A percentile compares a stretch with the other conserved stretches of the same genome.
Conservation (phyloP, 2,888 invertebrate genomes). For the Rapana venosa region DNA sequence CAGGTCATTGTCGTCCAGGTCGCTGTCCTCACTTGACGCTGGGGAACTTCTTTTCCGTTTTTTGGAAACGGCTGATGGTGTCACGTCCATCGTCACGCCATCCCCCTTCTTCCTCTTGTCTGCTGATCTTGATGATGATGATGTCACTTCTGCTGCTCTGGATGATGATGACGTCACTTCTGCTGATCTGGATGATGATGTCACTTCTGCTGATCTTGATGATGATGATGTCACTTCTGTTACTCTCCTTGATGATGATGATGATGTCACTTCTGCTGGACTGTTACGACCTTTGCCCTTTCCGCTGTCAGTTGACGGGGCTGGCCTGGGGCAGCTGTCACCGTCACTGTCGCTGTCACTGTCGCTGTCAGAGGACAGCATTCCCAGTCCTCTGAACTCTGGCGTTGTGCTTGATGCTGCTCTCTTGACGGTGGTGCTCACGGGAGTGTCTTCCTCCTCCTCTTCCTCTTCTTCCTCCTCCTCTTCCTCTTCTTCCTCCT, state of each 20-base stretch:
- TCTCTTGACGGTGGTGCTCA: neutral
- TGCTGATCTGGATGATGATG: no score
- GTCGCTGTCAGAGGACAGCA: neutral
- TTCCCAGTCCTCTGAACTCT: slow-evolving; percentile 22
- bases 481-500: neutral
- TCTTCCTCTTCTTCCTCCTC: neutral
- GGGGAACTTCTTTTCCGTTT: neutral
- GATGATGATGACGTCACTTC: no score
- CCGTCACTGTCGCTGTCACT: neutral
- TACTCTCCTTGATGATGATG: no score
- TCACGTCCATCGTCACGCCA: no score
- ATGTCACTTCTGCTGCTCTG: no score
- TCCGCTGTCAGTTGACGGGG: neutral
- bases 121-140: no score
- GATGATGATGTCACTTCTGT: no score
- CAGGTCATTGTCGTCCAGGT: slow-evolving; percentile 51
- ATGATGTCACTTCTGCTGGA: no score
- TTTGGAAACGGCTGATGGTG: no score
- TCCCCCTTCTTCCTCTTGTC: no score
- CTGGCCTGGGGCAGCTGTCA: neutral
- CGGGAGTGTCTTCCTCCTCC: neutral
- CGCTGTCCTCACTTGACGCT: slow-evolving; percentile 45
- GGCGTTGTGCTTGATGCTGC: neutral
- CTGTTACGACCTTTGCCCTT: neutral
- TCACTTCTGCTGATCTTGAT: no score